These are phyloP conservation scores for Linnaemya vulpina DNA, from an alignment of 2,888 invertebrate species.

Conservation along the genomic window DNA sequence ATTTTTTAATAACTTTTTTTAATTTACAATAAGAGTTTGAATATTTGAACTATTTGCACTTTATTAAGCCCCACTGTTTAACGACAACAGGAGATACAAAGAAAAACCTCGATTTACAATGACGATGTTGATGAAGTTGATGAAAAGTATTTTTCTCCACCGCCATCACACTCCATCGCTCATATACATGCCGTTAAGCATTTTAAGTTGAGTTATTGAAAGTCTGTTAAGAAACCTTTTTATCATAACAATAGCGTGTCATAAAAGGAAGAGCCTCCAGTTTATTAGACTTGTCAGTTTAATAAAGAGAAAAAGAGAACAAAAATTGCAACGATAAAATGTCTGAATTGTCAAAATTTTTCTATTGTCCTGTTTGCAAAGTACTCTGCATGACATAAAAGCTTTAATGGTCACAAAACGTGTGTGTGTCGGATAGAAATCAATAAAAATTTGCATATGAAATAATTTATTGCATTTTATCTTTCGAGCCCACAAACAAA, in stretches of 20 bases:
- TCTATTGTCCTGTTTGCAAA: slow-evolving; percentile 63
- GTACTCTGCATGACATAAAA: slow-evolving; percentile 47
- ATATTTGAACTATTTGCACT: neutral
- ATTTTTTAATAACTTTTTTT: too few relatives aligned
- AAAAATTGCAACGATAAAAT: slow-evolving; percentile 48
- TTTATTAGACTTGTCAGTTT: slow-evolving; percentile 69
- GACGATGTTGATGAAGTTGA: slow-evolving; percentile 60
- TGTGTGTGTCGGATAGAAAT: neutral
- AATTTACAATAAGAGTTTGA: neutral
- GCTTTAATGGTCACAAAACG: slow-evolving; percentile 47
- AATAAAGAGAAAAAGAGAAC: slow-evolving; percentile 19
- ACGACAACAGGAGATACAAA: slow-evolving; percentile 4
- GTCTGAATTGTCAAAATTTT: slow-evolving; percentile 58
- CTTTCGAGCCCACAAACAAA: neutral
- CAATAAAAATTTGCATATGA: slow-evolving; percentile 38
- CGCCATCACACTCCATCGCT: neutral
- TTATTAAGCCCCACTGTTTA: slow-evolving; percentile 15
- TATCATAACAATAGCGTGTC: slow-evolving; percentile 70
- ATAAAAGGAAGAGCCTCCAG: slow-evolving; percentile 62
- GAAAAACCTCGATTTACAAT: slow-evolving; percentile 29
- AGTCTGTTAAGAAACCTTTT: slow-evolving; percentile 69
- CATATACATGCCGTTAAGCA: slow-evolving; percentile 43
- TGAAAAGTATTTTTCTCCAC: slow-evolving; percentile 47
- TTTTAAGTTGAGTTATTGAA: slow-evolving; percentile 70
- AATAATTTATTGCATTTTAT: neutral